phyloP scores from a whole-genome alignment of 2,888 invertebrate genomes.

The Litoditis marina region DNA sequence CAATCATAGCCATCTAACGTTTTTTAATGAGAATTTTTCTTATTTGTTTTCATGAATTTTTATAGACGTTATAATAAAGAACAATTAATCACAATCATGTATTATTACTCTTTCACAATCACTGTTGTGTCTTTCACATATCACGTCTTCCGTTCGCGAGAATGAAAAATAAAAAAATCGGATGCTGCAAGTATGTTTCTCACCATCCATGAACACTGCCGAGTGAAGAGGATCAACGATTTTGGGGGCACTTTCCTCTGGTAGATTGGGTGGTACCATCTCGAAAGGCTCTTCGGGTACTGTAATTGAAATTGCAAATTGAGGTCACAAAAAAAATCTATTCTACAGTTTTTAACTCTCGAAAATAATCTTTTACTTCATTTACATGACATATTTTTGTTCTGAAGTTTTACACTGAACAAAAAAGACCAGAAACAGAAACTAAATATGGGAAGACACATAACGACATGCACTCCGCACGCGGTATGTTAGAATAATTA shows the following conservation, averaged over 20 bases:
- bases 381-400: too few relatives aligned
- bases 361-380: too few relatives aligned
- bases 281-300: conserved; percentile 39
- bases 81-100: too few relatives aligned
- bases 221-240: conserved; percentile 48
- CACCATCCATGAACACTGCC: conserved; percentile 39
- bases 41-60: too few relatives aligned
- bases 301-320: conserved; percentile 19
- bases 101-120: too few relatives aligned
- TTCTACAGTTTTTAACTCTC: too few relatives aligned
- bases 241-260: conserved; percentile 47
- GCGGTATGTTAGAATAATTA: not conserved
- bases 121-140: too few relatives aligned
- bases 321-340: too few relatives aligned
- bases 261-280: conserved; percentile 43
- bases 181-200: not conserved
- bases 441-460: not conserved
- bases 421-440: not conserved
- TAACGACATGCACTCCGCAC: not conserved
- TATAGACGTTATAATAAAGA: too few relatives aligned
- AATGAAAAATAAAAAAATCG: too few relatives aligned
- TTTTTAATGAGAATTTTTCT: not conserved
- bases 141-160: too few relatives aligned
- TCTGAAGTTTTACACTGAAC: too few relatives aligned
- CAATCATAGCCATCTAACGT: not conserved